Conservation (phyloP, 2,888 invertebrate species). For the Stenoptilia bipunctidactyla region DNA sequence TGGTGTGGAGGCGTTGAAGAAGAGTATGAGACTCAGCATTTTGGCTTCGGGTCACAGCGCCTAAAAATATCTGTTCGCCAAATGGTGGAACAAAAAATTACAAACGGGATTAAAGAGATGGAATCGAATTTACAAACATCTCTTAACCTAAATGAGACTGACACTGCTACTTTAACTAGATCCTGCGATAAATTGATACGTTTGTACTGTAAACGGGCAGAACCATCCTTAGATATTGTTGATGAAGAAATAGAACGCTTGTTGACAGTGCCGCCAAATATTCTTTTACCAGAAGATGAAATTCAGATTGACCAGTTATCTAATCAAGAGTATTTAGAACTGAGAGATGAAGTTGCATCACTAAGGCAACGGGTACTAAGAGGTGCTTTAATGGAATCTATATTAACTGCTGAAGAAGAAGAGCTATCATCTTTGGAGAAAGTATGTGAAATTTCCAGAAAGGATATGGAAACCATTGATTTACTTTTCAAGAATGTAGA, state of each 20-base stretch:
- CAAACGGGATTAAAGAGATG: constrained; percentile 46
- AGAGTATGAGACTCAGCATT: constrained; percentile 63
- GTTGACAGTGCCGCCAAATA: constrained; percentile 44
- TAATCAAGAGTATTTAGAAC: constrained; percentile 39
- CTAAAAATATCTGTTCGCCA: constrained; percentile 54
- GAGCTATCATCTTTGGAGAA: constrained; percentile 43
- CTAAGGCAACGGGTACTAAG: constrained; percentile 44
- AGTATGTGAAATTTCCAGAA: constrained; percentile 48
- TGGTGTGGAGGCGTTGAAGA: constrained; percentile 57
- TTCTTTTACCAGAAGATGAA: constrained; percentile 51
- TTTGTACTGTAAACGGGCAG: constrained; percentile 48
- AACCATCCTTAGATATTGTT: constrained; percentile 37
- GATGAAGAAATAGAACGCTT: constrained; percentile 50
- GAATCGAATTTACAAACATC: constrained; percentile 42
- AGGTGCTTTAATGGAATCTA: constrained; percentile 49
- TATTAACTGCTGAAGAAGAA: constrained; percentile 45
- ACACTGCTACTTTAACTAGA: constrained; percentile 38
- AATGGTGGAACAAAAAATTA: constrained; percentile 59
- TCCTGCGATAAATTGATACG: constrained; percentile 49
- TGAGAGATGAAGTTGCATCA: constrained; percentile 42
- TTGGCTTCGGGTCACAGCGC: constrained; percentile 57
- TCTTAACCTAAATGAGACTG: constrained; percentile 47
- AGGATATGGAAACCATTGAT: constrained; percentile 50
- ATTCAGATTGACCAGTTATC: constrained; percentile 40
- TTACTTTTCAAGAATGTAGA: constrained; percentile 33